phyloP scores from a whole-genome alignment of 2,888 invertebrate genomes.

The Agrochola lota region DNA sequence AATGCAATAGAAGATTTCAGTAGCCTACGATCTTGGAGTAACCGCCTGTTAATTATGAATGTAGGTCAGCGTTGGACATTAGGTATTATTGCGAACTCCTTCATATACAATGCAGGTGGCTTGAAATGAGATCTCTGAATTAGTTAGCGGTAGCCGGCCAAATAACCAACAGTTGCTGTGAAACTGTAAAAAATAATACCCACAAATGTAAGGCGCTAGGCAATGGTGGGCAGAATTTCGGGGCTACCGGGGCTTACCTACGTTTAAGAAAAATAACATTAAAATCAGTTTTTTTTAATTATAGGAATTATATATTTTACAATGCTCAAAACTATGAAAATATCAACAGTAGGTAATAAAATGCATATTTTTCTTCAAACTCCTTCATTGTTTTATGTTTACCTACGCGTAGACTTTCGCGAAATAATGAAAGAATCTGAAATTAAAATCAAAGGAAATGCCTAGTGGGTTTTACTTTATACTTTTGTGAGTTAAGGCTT shows the following conservation, averaged over 20 bases:
- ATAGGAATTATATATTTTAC: background rate
- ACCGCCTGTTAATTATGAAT: conserved; percentile 47
- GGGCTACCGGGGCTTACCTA: no score
- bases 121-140: conserved; percentile 49
- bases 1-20: conserved; percentile 41
- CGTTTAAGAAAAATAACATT: background rate
- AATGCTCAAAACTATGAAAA: background rate
- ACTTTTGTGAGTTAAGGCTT: background rate
- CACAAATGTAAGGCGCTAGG: background rate
- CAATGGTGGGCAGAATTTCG: no score
- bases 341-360: background rate
- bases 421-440: background rate
- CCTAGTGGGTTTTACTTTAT: background rate
- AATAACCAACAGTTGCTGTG: conserved; percentile 26
- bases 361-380: background rate
- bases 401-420: background rate
- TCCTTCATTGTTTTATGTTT: background rate
- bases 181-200: background rate
- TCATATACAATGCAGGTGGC: conserved; percentile 52
- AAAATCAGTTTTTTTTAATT: background rate
- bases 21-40: conserved; percentile 28
- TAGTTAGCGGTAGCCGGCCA: conserved; percentile 9
- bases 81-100: conserved; percentile 50
- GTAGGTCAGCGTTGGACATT: conserved; percentile 37
- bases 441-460: background rate